These are phyloP conservation scores for Petrolisthes manimaculis DNA, from an alignment of 2,888 invertebrate genomes.

Conservation along the genomic window DNA sequence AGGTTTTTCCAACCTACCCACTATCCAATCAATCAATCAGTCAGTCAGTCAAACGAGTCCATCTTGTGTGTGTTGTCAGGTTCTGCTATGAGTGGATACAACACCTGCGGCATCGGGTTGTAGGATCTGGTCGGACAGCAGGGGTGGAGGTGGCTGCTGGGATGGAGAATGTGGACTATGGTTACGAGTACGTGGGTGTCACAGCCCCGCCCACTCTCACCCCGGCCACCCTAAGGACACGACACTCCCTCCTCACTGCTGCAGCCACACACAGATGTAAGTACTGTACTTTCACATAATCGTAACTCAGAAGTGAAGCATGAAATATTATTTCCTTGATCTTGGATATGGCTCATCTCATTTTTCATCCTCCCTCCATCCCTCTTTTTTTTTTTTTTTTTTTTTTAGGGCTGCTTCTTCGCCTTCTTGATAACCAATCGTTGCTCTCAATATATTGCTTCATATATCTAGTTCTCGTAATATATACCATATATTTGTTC, in stretches of 20 bases:
- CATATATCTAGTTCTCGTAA: too few relatives aligned
- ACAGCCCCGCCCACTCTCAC: conserved; percentile 28
- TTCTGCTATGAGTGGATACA: conserved; percentile 49
- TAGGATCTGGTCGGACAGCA: conserved; percentile 32
- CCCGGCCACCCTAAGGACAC: conserved; percentile 41
- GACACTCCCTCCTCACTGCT: conserved; percentile 41
- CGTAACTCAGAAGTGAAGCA: too few relatives aligned
- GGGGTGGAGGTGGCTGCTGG: conserved; percentile 39
- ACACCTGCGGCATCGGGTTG: conserved; percentile 43
- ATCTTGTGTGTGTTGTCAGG: not conserved
- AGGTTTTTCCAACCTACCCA: not conserved
- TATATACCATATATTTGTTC: too few relatives aligned
- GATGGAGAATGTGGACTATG: conserved; percentile 42
- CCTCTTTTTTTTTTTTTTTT: too few relatives aligned
- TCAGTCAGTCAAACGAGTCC: not conserved
- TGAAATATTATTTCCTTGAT: too few relatives aligned
- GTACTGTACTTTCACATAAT: not conserved
- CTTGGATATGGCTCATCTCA: too few relatives aligned
- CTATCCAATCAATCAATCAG: not conserved
- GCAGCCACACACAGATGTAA: conserved; percentile 39
- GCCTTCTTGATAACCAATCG: too few relatives aligned
- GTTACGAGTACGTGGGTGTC: conserved; percentile 53
- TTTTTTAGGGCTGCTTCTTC: too few relatives aligned
- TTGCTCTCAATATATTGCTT: too few relatives aligned
- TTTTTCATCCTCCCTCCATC: too few relatives aligned